phyloP scores from a whole-genome alignment of 2,797 vertebrate genomes.

The Thaleichthys pacificus region DNA sequence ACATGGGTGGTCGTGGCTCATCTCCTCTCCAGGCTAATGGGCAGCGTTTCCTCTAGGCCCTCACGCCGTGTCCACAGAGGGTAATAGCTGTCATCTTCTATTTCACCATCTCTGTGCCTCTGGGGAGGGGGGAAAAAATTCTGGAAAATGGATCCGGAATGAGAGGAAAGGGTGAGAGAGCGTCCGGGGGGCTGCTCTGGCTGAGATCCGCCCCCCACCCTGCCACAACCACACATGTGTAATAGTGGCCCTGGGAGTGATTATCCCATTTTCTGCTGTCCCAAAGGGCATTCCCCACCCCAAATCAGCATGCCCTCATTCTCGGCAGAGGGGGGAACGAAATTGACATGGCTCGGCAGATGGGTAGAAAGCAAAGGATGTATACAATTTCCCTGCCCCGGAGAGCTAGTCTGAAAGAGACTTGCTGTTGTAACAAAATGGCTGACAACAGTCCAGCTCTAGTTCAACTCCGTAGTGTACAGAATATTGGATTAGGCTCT shows the following conservation, averaged over 20 bases:
- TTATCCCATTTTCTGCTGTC: constrained; percentile 49
- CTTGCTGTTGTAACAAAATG: constrained; percentile 45
- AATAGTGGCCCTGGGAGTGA: constrained; percentile 45
- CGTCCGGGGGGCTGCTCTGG: constrained; percentile 43
- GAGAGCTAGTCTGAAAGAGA: constrained; percentile 37
- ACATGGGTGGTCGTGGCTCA: constrained; percentile 16
- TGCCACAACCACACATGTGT: constrained; percentile 15
- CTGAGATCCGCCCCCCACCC: constrained; percentile 22
- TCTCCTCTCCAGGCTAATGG: constrained; percentile 15
- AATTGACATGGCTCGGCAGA: constrained; percentile 41
- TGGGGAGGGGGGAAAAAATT: constrained; percentile 25
- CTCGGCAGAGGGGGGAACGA: constrained; percentile 48
- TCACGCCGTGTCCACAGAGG: constrained; percentile 23
- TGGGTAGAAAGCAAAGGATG: constrained; percentile 37
- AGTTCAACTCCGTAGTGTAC: constrained; percentile 22
- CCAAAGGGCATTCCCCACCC: constrained; percentile 37
- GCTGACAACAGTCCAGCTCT: constrained; percentile 33
- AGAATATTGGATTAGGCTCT: constrained; percentile 33
- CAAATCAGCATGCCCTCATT: constrained; percentile 41
- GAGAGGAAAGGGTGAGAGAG: constrained; percentile 6
- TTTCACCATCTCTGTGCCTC: constrained; percentile 40
- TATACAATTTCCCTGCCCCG: constrained; percentile 37
- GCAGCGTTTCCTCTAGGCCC: constrained; percentile 29
- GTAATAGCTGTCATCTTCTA: constrained; percentile 36
- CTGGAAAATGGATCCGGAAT: constrained; percentile 10